These are phyloP conservation scores for Tyrannus savana DNA, from an alignment of 2,113 vertebrate genomes.

Conservation along the genomic window DNA sequence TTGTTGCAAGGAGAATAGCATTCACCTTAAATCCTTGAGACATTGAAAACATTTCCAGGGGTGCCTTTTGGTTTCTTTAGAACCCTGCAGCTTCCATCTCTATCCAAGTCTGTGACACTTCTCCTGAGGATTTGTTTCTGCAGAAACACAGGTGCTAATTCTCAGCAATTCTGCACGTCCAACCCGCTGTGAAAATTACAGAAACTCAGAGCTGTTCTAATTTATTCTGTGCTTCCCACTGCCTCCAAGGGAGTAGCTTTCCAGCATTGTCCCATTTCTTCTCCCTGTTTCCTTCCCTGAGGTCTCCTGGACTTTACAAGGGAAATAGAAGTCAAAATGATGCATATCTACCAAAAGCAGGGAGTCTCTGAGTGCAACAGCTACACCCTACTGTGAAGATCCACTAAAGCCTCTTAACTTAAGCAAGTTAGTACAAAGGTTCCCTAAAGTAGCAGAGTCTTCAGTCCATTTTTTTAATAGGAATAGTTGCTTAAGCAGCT, in stretches of 20 bases:
- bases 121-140: slow-evolving; percentile 32
- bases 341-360: rapidly evolving
- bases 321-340: background rate
- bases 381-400: background rate
- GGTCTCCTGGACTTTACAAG: background rate
- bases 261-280: background rate
- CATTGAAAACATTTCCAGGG: background rate
- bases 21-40: background rate
- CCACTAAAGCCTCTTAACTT: background rate
- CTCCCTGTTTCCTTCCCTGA: background rate
- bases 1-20: background rate
- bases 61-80: background rate
- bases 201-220: slow-evolving; percentile 14
- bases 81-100: slow-evolving; percentile 5
- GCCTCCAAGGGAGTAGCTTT: background rate
- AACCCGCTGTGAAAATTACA: slow-evolving; percentile 46
- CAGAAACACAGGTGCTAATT: slow-evolving; percentile 35
- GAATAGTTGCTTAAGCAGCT: background rate
- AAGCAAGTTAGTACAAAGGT: background rate
- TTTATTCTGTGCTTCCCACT: slow-evolving; percentile 11
- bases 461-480: background rate
- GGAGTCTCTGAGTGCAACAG: background rate
- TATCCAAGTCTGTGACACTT: slow-evolving; percentile 2
- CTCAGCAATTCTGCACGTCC: slow-evolving; percentile 31
- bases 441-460: background rate